Percentiles rank a stretch among this genome's conserved stretches.
phyloP scores from a whole-genome alignment of 92 coral and sea anemone genomes.

The Nematostella vectensis region DNA sequence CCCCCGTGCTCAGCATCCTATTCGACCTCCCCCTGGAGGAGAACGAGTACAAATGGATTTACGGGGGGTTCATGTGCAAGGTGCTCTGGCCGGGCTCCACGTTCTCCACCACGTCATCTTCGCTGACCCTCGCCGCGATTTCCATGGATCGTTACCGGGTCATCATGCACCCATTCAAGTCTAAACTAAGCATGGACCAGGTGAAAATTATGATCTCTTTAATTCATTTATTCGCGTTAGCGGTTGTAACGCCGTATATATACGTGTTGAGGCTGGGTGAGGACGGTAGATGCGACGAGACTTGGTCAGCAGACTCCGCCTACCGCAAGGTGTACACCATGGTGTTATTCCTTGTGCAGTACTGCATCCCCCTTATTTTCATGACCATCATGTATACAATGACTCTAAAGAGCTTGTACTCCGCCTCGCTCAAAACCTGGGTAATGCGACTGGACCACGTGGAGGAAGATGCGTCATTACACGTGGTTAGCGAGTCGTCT shows the following conservation, averaged over 20 bases:
- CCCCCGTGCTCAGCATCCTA: slow-evolving; percentile 81
- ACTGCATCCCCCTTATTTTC: slow-evolving; percentile 60
- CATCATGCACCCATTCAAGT: slow-evolving; percentile 84
- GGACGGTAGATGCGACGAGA: slow-evolving; percentile 48
- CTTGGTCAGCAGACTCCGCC: slow-evolving; percentile 39
- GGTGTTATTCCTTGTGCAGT: slow-evolving; percentile 59
- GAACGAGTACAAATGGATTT: slow-evolving; percentile 54
- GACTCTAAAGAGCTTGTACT: slow-evolving; percentile 62
- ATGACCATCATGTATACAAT: slow-evolving; percentile 72
- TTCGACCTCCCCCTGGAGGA: slow-evolving; percentile 70
- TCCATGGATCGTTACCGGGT: slow-evolving; percentile 89
- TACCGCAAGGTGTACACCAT: slow-evolving; percentile 63
- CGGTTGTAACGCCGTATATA: slow-evolving; percentile 65
- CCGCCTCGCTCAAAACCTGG: slow-evolving; percentile 45
- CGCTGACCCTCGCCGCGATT: slow-evolving; percentile 77
- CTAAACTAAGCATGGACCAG: slow-evolving; percentile 59
- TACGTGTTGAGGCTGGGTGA: slow-evolving; percentile 37
- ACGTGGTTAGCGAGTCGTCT: not conserved
- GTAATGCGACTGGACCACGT: slow-evolving; percentile 28
- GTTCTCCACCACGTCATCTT: slow-evolving; percentile 71
- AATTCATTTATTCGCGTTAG: slow-evolving; percentile 43
- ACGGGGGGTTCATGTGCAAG: slow-evolving; percentile 68
- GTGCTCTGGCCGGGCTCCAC: slow-evolving; percentile 77
- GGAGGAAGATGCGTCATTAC: slow-evolving; percentile 16
- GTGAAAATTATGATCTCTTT: slow-evolving; percentile 51